Evolutionary conservation across 1,140 invertebrate species (phyloP), one percentile per base, ranked within the genome.

Genomic region (Micrasema longulum): DNA sequence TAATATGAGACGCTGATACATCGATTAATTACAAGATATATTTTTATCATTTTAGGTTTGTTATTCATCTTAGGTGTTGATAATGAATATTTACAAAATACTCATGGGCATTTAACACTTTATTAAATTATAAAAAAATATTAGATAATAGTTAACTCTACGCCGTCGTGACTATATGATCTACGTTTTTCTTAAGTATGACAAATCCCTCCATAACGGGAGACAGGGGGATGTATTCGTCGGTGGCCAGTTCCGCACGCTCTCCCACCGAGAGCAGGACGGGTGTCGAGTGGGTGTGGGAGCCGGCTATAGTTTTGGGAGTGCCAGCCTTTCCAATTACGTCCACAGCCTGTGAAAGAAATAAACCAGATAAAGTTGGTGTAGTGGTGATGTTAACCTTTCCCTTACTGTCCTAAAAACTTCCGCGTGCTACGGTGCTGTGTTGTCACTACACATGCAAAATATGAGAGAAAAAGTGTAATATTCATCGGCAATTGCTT

Each of bases 151-250:
- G 45, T 53, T n/a, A 14, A 53, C 12, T 53, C 23, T 38, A 60
- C 36, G 36, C 22, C 55, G 36, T 38, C 0, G 31, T 36, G 16
- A 41, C 55, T 20, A 82, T 77, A 70, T 81, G 83, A 68, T 84
- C 83, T 71, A 84, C 83, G 85, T 98, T 99, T 85, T 99, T 99
- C 82, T 94, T 92, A 64, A 99, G 87, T 81, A 99, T 99, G 55
- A 99, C 98, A 84, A 99, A 99, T 50, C 98, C 98, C 88, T 99
- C 98, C 91, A 99, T 95, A 52, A 99, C 93, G 0, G 97, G 96
- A 0, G 97, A 98, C 1, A 99, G 85, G 0, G 97, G 90, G 77
- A 95, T 85, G 82, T 97, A 99, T 86, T 99, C 98, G 82, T 99
- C 98, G 0, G 97, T 99, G 0, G 98, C 98, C 18, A 99, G 85